Evolutionary conservation across 2,797 vertebrate genomes (phyloP).

Genomic region (Merluccius polli): DNA sequence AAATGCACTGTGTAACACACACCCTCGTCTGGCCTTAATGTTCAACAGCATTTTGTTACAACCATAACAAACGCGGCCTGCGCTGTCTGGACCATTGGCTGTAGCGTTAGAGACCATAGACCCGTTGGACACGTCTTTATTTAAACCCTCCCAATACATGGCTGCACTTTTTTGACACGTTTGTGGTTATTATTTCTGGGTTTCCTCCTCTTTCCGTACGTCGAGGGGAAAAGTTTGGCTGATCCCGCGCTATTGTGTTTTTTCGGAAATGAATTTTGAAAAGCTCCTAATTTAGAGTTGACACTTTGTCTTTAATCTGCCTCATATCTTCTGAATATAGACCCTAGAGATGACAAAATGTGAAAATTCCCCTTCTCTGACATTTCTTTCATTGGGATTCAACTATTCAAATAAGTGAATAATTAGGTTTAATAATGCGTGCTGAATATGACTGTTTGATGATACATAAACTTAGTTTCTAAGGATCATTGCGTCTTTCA

Average conservation of each 20-base stretch:
- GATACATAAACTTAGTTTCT: constrained; percentile 49
- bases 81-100: constrained; percentile 4
- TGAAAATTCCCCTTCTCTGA: constrained; percentile 61
- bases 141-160: constrained; percentile 16
- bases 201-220: constrained; percentile 1
- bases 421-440: constrained; percentile 71
- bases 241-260: constrained; percentile 23
- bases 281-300: constrained; percentile 59
- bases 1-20: constrained; percentile 45
- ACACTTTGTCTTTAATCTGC: constrained; percentile 64
- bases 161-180: constrained; percentile 2
- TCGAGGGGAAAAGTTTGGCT: constrained; percentile 25
- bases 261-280: constrained; percentile 47
- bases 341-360: constrained; percentile 67
- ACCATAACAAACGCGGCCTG: constrained; percentile 41
- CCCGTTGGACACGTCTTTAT: background rate
- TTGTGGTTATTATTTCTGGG: background rate
- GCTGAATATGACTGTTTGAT: constrained; percentile 63
- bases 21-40: constrained; percentile 44
- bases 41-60: constrained; percentile 51
- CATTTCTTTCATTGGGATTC: constrained; percentile 63
- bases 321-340: constrained; percentile 68
- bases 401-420: constrained; percentile 67
- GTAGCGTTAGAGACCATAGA: constrained; percentile 7
- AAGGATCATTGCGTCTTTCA: constrained; percentile 51